Conservation (phyloP, 2,888 invertebrate genomes). For the Eupeodes luniger region DNA sequence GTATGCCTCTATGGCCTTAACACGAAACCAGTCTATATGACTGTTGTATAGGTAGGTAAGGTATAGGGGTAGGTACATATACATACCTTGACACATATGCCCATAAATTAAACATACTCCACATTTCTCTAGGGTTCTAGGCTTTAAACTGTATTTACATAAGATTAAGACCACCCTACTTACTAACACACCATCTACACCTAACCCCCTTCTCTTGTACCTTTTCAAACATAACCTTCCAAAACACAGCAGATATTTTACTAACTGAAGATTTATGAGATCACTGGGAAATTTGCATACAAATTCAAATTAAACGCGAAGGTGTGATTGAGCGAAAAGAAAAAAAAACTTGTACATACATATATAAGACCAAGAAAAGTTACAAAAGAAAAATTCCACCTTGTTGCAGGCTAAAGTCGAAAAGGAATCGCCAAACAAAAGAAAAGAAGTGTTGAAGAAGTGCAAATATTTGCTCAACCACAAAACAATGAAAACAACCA, state of each 20-base stretch:
- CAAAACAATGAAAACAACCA: conserved; percentile 2
- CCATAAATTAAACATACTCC: conserved; percentile 1
- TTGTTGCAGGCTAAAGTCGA: background rate
- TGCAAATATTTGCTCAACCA: conserved; percentile 31
- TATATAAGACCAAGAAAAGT: background rate
- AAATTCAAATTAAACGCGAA: conserved; percentile 69
- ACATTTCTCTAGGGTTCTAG: background rate
- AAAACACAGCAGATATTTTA: background rate
- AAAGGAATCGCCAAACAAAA: conserved; percentile 35
- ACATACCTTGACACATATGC: too few relatives aligned
- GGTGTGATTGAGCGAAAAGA: conserved; percentile 57
- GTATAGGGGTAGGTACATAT: too few relatives aligned
- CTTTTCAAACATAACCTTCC: background rate
- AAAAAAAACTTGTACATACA: background rate
- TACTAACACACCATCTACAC: background rate
- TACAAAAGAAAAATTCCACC: too few relatives aligned
- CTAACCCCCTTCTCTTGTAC: background rate
- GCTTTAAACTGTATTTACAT: background rate
- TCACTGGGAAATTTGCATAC: conserved; percentile 68
- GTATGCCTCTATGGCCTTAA: background rate
- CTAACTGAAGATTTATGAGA: conserved; percentile 64
- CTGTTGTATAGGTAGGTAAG: background rate
- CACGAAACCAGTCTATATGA: background rate
- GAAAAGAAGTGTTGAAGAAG: conserved; percentile 47
- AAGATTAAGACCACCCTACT: background rate